These are phyloP conservation scores for Mormyrus iriodes DNA, from an alignment of 2,113 vertebrate species.

Conservation along the genomic window DNA sequence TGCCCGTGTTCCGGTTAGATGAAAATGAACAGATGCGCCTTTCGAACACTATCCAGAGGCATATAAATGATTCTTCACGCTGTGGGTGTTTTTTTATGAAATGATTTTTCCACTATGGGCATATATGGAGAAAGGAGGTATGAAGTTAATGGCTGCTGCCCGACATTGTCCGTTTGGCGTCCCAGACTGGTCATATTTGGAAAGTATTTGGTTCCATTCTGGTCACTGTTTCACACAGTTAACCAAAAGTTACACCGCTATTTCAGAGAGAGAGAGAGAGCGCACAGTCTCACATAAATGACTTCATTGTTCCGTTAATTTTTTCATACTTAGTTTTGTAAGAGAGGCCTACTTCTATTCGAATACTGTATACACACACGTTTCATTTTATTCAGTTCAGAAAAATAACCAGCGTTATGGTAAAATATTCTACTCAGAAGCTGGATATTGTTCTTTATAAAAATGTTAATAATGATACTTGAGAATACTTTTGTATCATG, in stretches of 20 bases:
- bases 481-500: background rate
- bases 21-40: background rate
- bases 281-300: background rate
- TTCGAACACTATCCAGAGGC: background rate
- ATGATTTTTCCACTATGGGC: background rate
- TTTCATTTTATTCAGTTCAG: background rate
- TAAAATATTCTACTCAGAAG: background rate
- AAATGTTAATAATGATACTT: background rate
- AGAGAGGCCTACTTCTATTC: background rate
- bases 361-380: background rate
- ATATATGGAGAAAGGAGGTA: background rate
- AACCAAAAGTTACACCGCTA: background rate
- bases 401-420: background rate
- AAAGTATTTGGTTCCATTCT: slow-evolving; percentile 2
- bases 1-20: background rate
- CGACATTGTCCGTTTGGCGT: background rate
- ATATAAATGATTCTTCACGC: background rate
- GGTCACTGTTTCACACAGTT: background rate
- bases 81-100: background rate
- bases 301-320: background rate
- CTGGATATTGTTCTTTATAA: background rate
- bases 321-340: background rate
- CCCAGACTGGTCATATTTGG: background rate
- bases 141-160: slow-evolving; percentile 5
- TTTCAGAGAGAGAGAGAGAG: background rate